Evolutionary conservation across 2,888 invertebrate species (phyloP), one percentile per base, ranked within the genome.

Genomic region (Tetanocera ferruginea): DNA sequence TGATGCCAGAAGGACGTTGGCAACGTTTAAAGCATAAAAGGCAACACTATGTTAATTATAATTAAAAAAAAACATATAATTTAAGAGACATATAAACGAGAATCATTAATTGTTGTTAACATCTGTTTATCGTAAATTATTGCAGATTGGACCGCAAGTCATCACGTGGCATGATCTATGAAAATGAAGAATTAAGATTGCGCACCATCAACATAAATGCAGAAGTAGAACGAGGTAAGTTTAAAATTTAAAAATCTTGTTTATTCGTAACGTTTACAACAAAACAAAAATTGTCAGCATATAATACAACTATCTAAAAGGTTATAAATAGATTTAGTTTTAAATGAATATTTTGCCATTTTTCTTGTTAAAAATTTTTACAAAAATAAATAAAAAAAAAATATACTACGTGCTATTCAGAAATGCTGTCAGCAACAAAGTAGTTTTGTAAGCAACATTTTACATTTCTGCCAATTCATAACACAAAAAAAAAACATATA

Each of bases 151-250:
- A 97, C 91, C 93, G 96, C 87, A 96, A 96, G 90, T 96, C 96
- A 76, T 96, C 96, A 81, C 94, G 97, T 88, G 97, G 97, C 82
- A 97, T 97, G 96, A 94, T 97, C 84, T 97, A 95, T 91, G 97
- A 97, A 91, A 97, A 97, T 92, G 97, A 97, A 88, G 97, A 97
- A 90, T 91, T 97, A 74, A 92, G 97, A 83, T 91, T 97, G 87
- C 93, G 96, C 85, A 97, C 97, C 51, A 96, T 97, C 88, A 96
- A 96, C 87, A 97, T 97, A 87, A 97, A 96, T 89, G 97, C 96
- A 77, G 97, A 97, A 91, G 96, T 97, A 71, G 97, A 97, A 90
- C 92, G 95, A 93, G 96, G 96, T 96, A 91, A 89, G 82, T 81
- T 28, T 52, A 67, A 67, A 19, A 52, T 19, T 17, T 52, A 17